Evolutionary conservation across 1,140 invertebrate genomes (phyloP).

Genomic region (Cephus cinctus): DNA sequence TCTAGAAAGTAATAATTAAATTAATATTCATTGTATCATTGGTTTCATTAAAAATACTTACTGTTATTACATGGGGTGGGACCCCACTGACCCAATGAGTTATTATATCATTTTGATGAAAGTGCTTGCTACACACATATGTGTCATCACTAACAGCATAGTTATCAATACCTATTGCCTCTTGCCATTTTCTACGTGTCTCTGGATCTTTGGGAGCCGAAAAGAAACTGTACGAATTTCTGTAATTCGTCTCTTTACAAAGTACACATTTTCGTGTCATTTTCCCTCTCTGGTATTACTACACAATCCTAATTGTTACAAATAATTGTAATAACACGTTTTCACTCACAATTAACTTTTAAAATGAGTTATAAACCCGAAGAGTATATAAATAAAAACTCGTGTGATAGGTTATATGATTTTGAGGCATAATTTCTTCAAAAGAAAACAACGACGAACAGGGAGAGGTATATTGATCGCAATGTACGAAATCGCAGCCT

Average conservation of each 20-base stretch:
- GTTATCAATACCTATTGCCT: slow-evolving; percentile 40
- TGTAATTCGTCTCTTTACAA: slow-evolving; percentile 49
- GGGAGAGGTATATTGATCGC: too few relatives aligned
- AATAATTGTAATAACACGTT: too few relatives aligned
- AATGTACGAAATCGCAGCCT: too few relatives aligned
- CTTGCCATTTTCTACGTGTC: slow-evolving; percentile 45
- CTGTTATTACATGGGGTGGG: slow-evolving; percentile 47
- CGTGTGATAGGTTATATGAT: too few relatives aligned
- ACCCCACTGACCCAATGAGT: slow-evolving; percentile 50
- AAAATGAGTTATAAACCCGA: too few relatives aligned
- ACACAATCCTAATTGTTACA: too few relatives aligned
- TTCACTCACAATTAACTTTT: too few relatives aligned
- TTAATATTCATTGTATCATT: slow-evolving; percentile 10
- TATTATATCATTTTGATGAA: slow-evolving; percentile 44
- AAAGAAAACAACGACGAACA: too few relatives aligned
- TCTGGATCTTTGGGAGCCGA: slow-evolving; percentile 48
- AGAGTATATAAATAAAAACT: too few relatives aligned
- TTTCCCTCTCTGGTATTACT: too few relatives aligned
- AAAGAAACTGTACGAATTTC: slow-evolving; percentile 47
- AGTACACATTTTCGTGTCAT: slow-evolving; percentile 51
- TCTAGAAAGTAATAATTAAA: slow-evolving; percentile 27
- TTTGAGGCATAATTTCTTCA: too few relatives aligned
- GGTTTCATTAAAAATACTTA: slow-evolving; percentile 25
- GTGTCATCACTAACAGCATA: slow-evolving; percentile 45
- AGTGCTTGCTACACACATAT: slow-evolving; percentile 51